phyloP scores from a whole-genome alignment of 2,888 invertebrate genomes.

The Anaspis maculata region DNA sequence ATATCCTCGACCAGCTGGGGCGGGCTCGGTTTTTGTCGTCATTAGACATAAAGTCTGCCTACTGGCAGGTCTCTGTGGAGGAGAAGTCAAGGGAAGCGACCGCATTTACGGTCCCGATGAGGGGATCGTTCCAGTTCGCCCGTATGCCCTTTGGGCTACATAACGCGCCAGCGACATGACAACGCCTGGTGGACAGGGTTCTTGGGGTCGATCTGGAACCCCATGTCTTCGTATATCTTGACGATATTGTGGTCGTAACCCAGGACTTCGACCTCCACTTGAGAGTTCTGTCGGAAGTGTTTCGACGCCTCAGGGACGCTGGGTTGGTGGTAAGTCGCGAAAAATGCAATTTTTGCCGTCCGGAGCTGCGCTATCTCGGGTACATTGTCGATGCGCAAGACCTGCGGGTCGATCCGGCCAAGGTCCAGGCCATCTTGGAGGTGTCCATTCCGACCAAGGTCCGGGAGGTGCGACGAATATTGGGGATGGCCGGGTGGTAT shows the following conservation, averaged over 20 bases:
- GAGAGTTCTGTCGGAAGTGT: background rate
- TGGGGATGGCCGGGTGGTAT: background rate
- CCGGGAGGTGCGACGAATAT: background rate
- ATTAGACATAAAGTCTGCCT: constrained; percentile 19
- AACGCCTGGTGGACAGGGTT: constrained; percentile 8
- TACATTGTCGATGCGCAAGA: background rate
- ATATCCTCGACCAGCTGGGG: constrained; percentile 7
- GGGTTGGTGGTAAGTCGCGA: background rate
- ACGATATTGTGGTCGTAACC: constrained; percentile 22
- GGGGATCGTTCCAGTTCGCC: constrained; percentile 24
- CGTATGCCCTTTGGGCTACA: constrained; percentile 13
- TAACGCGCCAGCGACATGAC: constrained; percentile 8
- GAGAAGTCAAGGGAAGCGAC: constrained; percentile 22
- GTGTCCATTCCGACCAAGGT: background rate
- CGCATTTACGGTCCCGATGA: constrained; percentile 26
- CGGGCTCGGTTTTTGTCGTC: constrained; percentile 18
- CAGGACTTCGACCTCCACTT: constrained; percentile 10
- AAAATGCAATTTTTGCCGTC: too few relatives aligned
- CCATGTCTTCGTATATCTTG: constrained; percentile 15
- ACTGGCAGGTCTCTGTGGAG: constrained; percentile 24
- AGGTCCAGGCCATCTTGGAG: background rate
- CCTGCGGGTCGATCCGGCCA: background rate
- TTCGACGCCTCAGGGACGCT: background rate
- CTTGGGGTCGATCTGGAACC: constrained; percentile 11
- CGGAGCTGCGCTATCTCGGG: background rate